A percentile compares a stretch with the other conserved stretches of the same genome.
Evolutionary conservation across 2,113 vertebrate species (phyloP).

Genomic region (Phalacrocorax pelagicus): DNA sequence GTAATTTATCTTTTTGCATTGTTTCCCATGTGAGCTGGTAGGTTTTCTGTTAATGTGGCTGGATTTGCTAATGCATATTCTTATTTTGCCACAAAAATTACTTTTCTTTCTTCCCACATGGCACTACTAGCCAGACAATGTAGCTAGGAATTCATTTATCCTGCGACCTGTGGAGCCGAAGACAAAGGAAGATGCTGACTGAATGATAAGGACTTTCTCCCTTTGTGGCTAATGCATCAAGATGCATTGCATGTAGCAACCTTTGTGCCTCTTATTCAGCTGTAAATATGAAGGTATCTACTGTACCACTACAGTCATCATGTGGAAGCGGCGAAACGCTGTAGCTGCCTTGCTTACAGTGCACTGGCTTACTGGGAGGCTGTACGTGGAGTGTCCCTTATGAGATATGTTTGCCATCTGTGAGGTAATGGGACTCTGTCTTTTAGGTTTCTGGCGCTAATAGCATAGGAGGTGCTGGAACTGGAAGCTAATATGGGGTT

Average conservation of each 20-base stretch:
- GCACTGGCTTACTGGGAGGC: neutral
- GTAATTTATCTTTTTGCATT: neutral
- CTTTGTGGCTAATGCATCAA: slow-evolving; percentile 13
- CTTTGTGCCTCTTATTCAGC: neutral
- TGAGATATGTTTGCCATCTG: neutral
- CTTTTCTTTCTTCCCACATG: neutral
- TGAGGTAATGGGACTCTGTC: neutral
- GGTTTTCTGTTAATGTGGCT: neutral
- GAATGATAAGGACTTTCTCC: slow-evolving; percentile 23
- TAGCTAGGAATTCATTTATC: slow-evolving; percentile 31
- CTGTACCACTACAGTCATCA: neutral
- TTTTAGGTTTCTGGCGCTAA: neutral
- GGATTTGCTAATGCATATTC: neutral
- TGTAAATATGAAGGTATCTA: neutral
- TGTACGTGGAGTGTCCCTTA: neutral
- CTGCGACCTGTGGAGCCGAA: neutral
- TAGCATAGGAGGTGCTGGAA: neutral
- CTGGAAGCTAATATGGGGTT: neutral
- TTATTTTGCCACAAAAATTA: slow-evolving; percentile 4
- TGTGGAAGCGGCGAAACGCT: neutral
- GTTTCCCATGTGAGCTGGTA: neutral
- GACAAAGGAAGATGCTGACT: slow-evolving; percentile 16
- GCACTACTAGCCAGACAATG: neutral
- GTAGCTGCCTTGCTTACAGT: neutral
- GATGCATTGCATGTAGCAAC: neutral